These are phyloP conservation scores for Hipparchia semele DNA, from an alignment of 2,888 invertebrate genomes.

Conservation along the genomic window DNA sequence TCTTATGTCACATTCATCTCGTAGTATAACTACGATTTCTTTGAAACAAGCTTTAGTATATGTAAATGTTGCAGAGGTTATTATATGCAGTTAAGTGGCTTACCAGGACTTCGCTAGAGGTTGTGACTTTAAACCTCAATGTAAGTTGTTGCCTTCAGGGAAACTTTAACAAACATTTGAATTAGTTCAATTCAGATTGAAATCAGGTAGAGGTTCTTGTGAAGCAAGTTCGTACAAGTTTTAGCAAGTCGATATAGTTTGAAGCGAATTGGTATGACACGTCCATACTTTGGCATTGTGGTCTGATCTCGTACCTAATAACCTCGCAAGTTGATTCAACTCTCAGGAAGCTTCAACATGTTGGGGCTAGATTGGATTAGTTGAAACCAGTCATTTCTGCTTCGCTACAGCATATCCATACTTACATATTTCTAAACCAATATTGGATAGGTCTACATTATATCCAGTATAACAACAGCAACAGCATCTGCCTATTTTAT, in stretches of 20 bases:
- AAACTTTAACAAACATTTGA: conserved; percentile 17
- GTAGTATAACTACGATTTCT: no score
- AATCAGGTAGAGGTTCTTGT: conserved; percentile 12
- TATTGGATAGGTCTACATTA: no score
- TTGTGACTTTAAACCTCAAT: background rate
- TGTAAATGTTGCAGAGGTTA: background rate
- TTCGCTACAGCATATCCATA: no score
- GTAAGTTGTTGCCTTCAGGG: conserved; percentile 4
- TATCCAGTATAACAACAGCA: no score
- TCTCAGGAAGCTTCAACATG: background rate
- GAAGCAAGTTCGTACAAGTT: conserved; percentile 12
- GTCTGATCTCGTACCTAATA: background rate
- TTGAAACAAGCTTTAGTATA: no score
- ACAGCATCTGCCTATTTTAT: no score
- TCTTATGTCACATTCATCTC: no score
- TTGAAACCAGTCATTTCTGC: background rate
- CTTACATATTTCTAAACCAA: no score
- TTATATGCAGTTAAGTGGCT: background rate
- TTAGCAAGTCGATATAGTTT: conserved; percentile 8
- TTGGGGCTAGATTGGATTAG: background rate
- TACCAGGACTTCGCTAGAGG: background rate
- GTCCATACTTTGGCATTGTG: conserved; percentile 2
- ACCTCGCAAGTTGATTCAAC: conserved; percentile 5
- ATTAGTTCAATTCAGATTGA: conserved; percentile 30
- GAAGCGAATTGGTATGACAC: conserved; percentile 2